Conservation (phyloP, 53 echinoderm and acorn worm genomes). For the Hippasteria phrygiana region DNA sequence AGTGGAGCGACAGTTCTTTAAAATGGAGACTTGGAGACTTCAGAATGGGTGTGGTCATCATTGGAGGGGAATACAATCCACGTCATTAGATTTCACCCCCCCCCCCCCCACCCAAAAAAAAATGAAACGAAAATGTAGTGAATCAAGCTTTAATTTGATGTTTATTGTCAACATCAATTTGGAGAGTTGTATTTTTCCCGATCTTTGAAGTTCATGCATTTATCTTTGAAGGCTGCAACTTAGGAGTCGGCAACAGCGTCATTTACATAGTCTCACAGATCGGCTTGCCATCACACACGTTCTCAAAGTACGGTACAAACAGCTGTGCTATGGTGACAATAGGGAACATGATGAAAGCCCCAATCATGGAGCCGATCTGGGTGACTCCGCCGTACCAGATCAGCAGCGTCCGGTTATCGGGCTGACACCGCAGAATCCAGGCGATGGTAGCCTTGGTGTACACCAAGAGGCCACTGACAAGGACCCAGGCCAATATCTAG, state of each 20-base stretch:
- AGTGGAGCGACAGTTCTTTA: too few species aligned
- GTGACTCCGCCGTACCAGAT: conserved; percentile 95
- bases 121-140: too few species aligned
- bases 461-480: conserved; percentile 75
- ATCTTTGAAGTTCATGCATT: too few species aligned
- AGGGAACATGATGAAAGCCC: conserved; percentile 94
- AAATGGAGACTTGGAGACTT: too few species aligned
- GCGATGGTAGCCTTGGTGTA: conserved; percentile 97
- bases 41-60: too few species aligned
- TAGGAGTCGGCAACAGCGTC: neutral
- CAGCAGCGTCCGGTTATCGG: conserved; percentile 86
- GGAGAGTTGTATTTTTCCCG: too few species aligned
- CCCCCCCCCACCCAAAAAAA: too few species aligned
- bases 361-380: conserved; percentile 89
- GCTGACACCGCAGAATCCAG: conserved; percentile 90
- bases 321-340: conserved; percentile 76
- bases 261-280: conserved; percentile 24
- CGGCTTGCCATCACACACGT: conserved; percentile 73
- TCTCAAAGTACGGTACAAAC: conserved; percentile 76
- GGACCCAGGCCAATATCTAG: conserved; percentile 91
- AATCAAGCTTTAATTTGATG: too few species aligned
- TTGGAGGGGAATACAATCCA: too few species aligned
- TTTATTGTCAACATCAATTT: too few species aligned
- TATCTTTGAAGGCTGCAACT: too few species aligned
- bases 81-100: too few species aligned